Evolutionary conservation across 1,140 invertebrate genomes (phyloP).

Genomic region (Eulimnadia texana): DNA sequence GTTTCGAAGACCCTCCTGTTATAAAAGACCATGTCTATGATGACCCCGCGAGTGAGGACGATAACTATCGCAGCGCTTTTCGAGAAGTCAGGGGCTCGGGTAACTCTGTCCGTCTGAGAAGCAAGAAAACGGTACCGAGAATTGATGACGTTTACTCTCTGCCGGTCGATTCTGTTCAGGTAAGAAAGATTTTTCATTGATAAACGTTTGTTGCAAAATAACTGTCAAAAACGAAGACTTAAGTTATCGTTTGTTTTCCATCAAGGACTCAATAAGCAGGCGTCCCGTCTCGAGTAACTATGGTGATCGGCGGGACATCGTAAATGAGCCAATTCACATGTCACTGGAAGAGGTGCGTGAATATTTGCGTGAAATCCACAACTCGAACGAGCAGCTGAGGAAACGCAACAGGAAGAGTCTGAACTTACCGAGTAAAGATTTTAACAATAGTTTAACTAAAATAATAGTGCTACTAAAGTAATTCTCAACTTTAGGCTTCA

Average conservation of each 20-base stretch:
- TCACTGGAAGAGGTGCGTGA: slow-evolving; percentile 69
- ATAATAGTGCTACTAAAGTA: too few species aligned
- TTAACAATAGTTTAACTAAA: too few species aligned
- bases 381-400: neutral
- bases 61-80: neutral
- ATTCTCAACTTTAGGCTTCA: too few species aligned
- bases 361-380: slow-evolving; percentile 46
- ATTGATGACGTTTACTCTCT: slow-evolving; percentile 5
- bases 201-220: neutral
- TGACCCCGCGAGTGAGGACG: slow-evolving; percentile 5
- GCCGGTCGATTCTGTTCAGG: neutral
- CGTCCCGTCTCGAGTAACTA: too few species aligned
- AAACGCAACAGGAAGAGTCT: slow-evolving; percentile 1
- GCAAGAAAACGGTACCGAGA: neutral
- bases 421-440: neutral
- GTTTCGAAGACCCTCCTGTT: slow-evolving; percentile 1
- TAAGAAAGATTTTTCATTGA: neutral
- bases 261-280: neutral
- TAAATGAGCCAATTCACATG: slow-evolving; percentile 71
- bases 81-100: neutral
- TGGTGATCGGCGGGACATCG: slow-evolving; percentile 23
- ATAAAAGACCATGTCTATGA: slow-evolving; percentile 1
- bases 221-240: neutral
- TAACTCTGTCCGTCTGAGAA: neutral
- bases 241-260: neutral